Conservation (phyloP, 1,140 invertebrate genomes). For the Temnothorax longispinosus region DNA sequence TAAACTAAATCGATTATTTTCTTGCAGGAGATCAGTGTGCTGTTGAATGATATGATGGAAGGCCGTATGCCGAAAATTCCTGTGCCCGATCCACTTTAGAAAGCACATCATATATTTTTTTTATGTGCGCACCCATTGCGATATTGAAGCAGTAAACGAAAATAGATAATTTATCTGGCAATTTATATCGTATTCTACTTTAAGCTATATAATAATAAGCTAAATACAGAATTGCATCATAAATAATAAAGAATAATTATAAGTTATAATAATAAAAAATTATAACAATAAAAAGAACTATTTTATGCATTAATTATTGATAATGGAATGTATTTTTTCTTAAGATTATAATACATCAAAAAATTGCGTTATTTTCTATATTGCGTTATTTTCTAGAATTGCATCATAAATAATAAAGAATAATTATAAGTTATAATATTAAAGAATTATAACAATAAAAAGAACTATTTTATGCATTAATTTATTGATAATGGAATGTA, state of each 20-base stretch:
- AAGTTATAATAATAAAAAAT: too few species aligned
- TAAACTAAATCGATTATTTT: conserved; percentile 29
- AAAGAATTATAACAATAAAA: background rate
- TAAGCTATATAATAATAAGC: background rate
- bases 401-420: too few species aligned
- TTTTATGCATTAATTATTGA: background rate
- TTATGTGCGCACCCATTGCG: background rate
- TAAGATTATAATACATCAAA: background rate
- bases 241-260: too few species aligned
- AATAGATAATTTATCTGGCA: background rate
- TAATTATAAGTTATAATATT: too few species aligned
- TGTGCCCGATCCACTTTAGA: conserved; percentile 81
- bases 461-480: background rate
- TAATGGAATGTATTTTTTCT: background rate
- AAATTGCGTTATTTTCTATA: background rate
- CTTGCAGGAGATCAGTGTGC: conserved; percentile 82
- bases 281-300: conserved; percentile 4
- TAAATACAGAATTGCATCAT: background rate
- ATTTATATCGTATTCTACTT: background rate
- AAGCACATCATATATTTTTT: background rate
- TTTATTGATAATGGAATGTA: background rate
- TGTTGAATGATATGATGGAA: conserved; percentile 83
- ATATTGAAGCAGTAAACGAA: background rate
- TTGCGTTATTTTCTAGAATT: too few species aligned
- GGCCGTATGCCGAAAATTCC: conserved; percentile 78